Base-by-base conservation (phyloP, 2,797 vertebrate species). In the Champsocephalus esox region DNA sequence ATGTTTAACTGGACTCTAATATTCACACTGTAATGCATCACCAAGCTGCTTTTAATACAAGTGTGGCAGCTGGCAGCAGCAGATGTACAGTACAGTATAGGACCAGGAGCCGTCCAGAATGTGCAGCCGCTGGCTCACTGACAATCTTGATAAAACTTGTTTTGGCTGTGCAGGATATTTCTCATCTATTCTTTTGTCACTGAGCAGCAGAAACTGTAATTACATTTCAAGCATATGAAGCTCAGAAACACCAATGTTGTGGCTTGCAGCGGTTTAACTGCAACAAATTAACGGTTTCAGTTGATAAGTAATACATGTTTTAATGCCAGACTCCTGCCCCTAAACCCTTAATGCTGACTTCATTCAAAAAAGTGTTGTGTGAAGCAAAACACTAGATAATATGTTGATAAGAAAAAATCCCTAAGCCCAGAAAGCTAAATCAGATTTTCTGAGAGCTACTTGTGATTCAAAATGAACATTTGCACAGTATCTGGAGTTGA, bases 111-210 rank as follows among this genome's bases (percentile, higher is more conserved):
- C 4, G 55, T 63, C 71, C 75, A 55, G 61, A 71, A 75, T 21
- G 49, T 63, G 70, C 12, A 17, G 49, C 74, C 76, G 57, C 76
- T 66, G 81, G 73, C 81, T 74, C 81, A 80, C 80, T 82, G 88
- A 83, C 80, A 81, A 85, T 87, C 87, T 86, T 76, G 82, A 91
- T 92, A 78, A 84, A 88, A 86, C 55, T 74, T 63, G 67, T 72
- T 66, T 62, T 59, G 79, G 81, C 75, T 75, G 54, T 46, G 73
- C 67, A 84, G 87, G 76, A 91, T 83, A 89, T 91, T 90, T 91
- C 83, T 69, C 81, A 88, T 92, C 84, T 76, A 82, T 88, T 79
- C 85, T 81, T 79, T 89, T 90, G 88, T 90, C 90, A 87, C 58
- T 75, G 57, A 66, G 64, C 77, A 79, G 79, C 81, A 67, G 21